Evolutionary conservation across 2,797 vertebrate species (phyloP), one percentile per base, ranked within the genome.

Genomic region (Chloroceryle amazona): DNA sequence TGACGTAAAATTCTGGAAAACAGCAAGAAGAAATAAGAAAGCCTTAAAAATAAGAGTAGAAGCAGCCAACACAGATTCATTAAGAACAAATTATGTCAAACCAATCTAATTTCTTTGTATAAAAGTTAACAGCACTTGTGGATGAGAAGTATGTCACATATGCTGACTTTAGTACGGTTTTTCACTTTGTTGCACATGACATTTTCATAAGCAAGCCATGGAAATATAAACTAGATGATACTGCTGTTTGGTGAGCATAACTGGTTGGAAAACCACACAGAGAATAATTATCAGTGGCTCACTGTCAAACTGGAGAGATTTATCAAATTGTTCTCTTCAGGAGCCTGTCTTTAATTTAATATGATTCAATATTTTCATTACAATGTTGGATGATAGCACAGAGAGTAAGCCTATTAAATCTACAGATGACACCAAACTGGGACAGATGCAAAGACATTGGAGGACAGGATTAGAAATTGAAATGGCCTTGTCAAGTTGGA

Each of bases 321-420:
- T 96, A 94, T 94, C 95, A 91, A 96, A 95, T 81, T 78, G 44
- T 28, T 23, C 72, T 96, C 87, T 93, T 97, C 75, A 91, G 85
- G 67, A 95, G 28, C 6, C 60, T 74, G 63, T 89, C 74, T 81
- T 95, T 93, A 95, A 94, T 90, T 92, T 92, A 87, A 70, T 87
- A 89, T 91, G 35, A 82, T 91, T 81, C 87, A 81, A 80, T 95
- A 95, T 94, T 94, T 87, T 92, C 33, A 78, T 95, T 91, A 88
- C 52, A 89, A 67, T 37, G 15, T 86, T 71, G 61, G 60, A 82
- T 87, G 89, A 86, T 91, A 94, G 22, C 52, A 65, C 31, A 67
- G 61, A 95, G 35, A 74, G 25, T 85, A 95, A 94, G 58, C 54
- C 55, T 72, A 89, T 95, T 94, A 95, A 86, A 84, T 86, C 54